Percentiles rank a stretch among this genome's conserved stretches.
Conservation (phyloP, 2,113 vertebrate genomes). For the Lepus europaeus region DNA sequence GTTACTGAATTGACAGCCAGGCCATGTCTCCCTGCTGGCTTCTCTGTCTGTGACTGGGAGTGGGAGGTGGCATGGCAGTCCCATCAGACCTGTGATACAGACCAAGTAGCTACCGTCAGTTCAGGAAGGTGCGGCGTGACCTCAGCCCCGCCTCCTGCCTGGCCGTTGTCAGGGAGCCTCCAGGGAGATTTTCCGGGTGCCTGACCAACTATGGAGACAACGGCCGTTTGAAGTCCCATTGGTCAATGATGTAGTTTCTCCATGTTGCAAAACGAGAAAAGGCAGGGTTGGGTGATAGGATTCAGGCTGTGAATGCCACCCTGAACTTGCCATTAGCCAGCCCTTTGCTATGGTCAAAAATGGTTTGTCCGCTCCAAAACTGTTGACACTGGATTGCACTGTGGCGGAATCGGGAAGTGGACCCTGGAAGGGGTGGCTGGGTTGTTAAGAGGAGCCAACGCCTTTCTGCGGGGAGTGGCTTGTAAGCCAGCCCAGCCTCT, state of each 20-base stretch:
- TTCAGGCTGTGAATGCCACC: not conserved
- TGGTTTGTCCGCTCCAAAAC: not conserved
- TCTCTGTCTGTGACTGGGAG: not conserved
- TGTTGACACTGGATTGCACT: not conserved
- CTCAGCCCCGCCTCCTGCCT: not conserved
- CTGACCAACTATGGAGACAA: not conserved
- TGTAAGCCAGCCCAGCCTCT: not conserved
- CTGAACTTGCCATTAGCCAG: not conserved
- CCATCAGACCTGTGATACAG: not conserved
- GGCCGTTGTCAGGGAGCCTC: not conserved
- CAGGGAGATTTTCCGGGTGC: not conserved
- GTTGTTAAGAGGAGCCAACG: not conserved
- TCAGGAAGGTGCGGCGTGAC: not conserved
- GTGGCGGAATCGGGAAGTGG: not conserved
- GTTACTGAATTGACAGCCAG: not conserved
- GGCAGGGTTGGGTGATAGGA: not conserved
- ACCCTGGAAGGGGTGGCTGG: not conserved
- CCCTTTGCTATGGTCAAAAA: not conserved
- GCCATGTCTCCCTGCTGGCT: not conserved
- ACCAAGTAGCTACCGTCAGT: not conserved
- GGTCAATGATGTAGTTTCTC: not conserved
- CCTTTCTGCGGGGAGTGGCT: not conserved
- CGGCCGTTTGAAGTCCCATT: not conserved
- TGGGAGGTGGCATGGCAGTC: not conserved
- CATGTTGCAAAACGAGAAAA: not conserved